Conservation (phyloP, 1,140 invertebrate genomes). For the Philopotamus ludificatus region DNA sequence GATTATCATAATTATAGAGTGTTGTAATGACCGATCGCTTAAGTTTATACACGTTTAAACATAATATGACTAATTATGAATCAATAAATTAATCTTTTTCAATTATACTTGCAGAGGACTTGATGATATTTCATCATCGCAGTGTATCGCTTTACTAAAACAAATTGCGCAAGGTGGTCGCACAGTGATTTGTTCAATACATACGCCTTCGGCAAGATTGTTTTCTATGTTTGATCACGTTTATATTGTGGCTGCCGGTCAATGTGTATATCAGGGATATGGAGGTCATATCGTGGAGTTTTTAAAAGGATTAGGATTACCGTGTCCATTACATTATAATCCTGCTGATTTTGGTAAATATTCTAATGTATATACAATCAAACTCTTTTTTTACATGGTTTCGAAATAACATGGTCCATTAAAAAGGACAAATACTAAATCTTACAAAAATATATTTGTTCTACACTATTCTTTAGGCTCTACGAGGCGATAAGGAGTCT, state of each 20-base stretch:
- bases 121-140: conserved; percentile 73
- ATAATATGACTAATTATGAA: background rate
- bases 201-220: conserved; percentile 82
- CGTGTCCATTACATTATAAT: conserved; percentile 76
- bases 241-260: conserved; percentile 70
- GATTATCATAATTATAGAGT: background rate
- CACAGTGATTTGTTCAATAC: conserved; percentile 88
- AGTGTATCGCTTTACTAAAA: conserved; percentile 74
- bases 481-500: too few species aligned
- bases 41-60: background rate
- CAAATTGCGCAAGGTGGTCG: conserved; percentile 75
- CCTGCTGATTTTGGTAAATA: conserved; percentile 83
- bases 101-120: conserved; percentile 61
- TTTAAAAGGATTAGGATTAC: conserved; percentile 62
- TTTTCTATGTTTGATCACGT: conserved; percentile 77
- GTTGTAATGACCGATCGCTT: background rate
- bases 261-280: conserved; percentile 73
- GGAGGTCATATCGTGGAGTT: conserved; percentile 68
- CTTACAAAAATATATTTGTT: too few species aligned
- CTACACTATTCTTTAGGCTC: too few species aligned
- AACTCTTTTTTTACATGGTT: too few species aligned
- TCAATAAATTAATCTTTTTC: background rate
- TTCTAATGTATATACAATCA: too few species aligned
- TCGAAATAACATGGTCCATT: too few species aligned
- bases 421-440: too few species aligned